These are phyloP conservation scores for Mormyrops boulengeri DNA, from an alignment of 2,797 vertebrate species.

Conservation along the genomic window DNA sequence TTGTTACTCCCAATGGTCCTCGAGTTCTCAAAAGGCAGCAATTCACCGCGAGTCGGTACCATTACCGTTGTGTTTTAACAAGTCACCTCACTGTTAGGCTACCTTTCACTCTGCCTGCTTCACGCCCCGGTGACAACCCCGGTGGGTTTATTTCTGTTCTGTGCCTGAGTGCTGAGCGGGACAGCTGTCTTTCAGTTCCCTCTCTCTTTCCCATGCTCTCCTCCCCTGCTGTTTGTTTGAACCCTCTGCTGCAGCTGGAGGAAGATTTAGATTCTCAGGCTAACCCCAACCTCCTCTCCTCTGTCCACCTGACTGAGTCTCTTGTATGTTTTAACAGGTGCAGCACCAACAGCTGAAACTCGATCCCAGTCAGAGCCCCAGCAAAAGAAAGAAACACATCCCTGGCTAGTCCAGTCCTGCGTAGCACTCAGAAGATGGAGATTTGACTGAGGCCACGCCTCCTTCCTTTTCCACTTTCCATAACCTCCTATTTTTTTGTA, in stretches of 20 bases:
- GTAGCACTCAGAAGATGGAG: conserved; percentile 46
- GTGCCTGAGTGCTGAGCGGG: conserved; percentile 28
- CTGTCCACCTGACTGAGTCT: conserved; percentile 63
- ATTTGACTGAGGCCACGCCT: conserved; percentile 50
- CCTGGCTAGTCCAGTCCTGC: conserved; percentile 70
- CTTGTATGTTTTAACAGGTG: conserved; percentile 93
- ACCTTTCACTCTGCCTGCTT: neutral
- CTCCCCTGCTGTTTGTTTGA: conserved; percentile 57
- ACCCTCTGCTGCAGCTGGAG: conserved; percentile 31
- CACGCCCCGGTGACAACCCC: neutral
- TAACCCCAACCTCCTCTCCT: conserved; percentile 34
- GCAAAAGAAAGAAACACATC: conserved; percentile 97
- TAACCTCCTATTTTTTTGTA: conserved; percentile 58
- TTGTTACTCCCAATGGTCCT: conserved; percentile 3
- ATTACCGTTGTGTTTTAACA: neutral
- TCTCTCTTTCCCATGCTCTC: conserved; percentile 57
- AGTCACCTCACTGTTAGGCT: neutral
- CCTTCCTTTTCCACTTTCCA: neutral
- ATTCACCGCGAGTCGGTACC: neutral
- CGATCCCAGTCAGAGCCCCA: conserved; percentile 88
- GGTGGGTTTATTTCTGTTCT: conserved; percentile 33
- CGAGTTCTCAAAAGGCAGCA: neutral
- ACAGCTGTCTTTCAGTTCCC: conserved; percentile 36
- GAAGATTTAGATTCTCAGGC: neutral
- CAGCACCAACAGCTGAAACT: conserved; percentile 94